These are phyloP conservation scores for Stegastes partitus DNA, from an alignment of 2,113 vertebrate genomes.

Conservation along the genomic window DNA sequence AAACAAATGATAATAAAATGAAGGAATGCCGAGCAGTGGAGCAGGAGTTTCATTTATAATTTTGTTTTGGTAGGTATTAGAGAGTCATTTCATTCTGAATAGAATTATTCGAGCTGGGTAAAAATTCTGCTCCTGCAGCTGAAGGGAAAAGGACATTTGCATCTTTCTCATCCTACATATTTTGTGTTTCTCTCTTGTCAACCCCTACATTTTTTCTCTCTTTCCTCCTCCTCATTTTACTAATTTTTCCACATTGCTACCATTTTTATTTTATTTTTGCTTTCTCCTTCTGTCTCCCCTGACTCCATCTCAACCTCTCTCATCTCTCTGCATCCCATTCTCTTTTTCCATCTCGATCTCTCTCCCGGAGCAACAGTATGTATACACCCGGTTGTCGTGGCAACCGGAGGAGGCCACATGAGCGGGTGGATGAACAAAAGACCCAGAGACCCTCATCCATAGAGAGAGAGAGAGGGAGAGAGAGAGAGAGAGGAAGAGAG, in stretches of 20 bases:
- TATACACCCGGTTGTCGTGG: constrained; percentile 73
- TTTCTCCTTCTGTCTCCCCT: constrained; percentile 15
- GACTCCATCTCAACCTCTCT: constrained; percentile 28
- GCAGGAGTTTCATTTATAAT: constrained; percentile 20
- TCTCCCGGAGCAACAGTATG: constrained; percentile 73
- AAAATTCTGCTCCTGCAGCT: constrained; percentile 1
- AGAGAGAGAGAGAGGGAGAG: constrained; percentile 44
- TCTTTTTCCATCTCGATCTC: constrained; percentile 40
- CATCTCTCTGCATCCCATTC: constrained; percentile 46
- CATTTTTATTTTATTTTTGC: background rate
- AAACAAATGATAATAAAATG: constrained; percentile 21
- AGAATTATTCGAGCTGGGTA: constrained; percentile 11
- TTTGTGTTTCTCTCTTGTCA: constrained; percentile 14
- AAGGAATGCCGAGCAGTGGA: constrained; percentile 19
- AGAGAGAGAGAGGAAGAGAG: constrained; percentile 34
- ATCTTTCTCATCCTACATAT: constrained; percentile 10
- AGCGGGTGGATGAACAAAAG: constrained; percentile 80
- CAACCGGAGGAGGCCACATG: constrained; percentile 74
- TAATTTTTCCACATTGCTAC: background rate
- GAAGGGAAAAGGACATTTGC: background rate
- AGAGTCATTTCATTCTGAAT: constrained; percentile 6
- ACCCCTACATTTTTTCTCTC: background rate
- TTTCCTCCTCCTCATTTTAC: background rate
- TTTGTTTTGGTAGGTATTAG: constrained; percentile 14
- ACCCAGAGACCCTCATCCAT: constrained; percentile 69